Conservation (phyloP, 2,888 invertebrate genomes). For the Onchidella celtica region DNA sequence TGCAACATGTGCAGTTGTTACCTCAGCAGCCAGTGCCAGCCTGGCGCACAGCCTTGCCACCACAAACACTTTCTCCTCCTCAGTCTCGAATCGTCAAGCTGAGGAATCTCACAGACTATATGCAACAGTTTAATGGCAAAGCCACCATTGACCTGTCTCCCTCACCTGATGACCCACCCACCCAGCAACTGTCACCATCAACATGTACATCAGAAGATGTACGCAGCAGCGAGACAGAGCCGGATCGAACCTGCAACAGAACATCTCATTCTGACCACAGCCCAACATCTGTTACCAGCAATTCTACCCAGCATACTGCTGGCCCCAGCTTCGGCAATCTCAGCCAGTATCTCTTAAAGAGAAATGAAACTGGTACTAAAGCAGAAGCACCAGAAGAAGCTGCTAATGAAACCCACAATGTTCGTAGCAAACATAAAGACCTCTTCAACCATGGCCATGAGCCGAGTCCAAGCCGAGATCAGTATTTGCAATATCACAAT, state of each 20-base stretch:
- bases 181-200: slow-evolving; percentile 69
- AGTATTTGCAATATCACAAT: slow-evolving; percentile 32
- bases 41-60: slow-evolving; percentile 67
- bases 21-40: slow-evolving; percentile 55
- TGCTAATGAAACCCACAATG: not conserved
- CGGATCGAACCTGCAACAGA: slow-evolving; percentile 55
- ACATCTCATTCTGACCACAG: slow-evolving; percentile 64
- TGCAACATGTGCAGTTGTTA: slow-evolving; percentile 36
- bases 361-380: slow-evolving; percentile 59
- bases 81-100: slow-evolving; percentile 69
- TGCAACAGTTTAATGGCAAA: slow-evolving; percentile 65
- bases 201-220: slow-evolving; percentile 71
- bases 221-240: slow-evolving; percentile 68
- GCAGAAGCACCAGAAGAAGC: slow-evolving; percentile 38
- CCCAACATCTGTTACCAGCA: slow-evolving; percentile 69
- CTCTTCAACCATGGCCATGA: slow-evolving; percentile 11
- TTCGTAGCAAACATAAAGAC: not conserved
- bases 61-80: slow-evolving; percentile 66
- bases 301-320: slow-evolving; percentile 60
- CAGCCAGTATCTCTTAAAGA: slow-evolving; percentile 68
- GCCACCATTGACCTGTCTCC: slow-evolving; percentile 74
- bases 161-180: slow-evolving; percentile 71
- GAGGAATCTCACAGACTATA: slow-evolving; percentile 68
- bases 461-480: not conserved
- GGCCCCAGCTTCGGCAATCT: slow-evolving; percentile 68